Conservation (phyloP, 2,113 vertebrate genomes). For the Nettapus auritus region DNA sequence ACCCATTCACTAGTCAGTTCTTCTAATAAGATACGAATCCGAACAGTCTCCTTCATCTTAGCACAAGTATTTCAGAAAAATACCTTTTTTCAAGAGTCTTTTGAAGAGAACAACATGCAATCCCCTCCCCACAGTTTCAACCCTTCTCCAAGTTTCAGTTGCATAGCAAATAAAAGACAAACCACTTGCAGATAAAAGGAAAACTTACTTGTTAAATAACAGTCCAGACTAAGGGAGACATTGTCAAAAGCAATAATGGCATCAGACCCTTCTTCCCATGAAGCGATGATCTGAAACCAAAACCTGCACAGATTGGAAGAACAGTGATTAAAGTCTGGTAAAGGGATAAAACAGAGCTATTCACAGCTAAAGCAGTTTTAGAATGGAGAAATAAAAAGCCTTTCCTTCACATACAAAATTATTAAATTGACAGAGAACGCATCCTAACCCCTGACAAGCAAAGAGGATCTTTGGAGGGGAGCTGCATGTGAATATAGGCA, state of each 20-base stretch:
- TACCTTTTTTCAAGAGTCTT: not conserved
- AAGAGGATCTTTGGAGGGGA: not conserved
- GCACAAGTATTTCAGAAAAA: not conserved
- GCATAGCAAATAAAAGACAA: slow-evolving; percentile 7
- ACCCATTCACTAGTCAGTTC: not conserved
- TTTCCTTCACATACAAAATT: not conserved
- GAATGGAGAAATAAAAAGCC: not conserved
- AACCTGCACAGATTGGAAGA: slow-evolving; percentile 81
- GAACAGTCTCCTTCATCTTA: not conserved
- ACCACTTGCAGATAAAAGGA: not conserved
- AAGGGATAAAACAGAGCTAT: not conserved
- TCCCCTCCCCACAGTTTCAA: not conserved
- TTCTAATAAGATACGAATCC: not conserved
- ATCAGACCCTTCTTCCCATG: slow-evolving; percentile 85
- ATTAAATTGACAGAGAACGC: not conserved
- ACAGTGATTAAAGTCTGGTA: slow-evolving; percentile 22
- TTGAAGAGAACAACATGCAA: not conserved
- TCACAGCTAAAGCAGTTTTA: not conserved
- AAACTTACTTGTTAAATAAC: slow-evolving; percentile 96
- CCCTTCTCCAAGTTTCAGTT: not conserved
- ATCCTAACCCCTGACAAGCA: not conserved
- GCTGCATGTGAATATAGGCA: not conserved
- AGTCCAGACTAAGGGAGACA: slow-evolving; percentile 94
- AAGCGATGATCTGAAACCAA: slow-evolving; percentile 90
- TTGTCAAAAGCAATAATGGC: slow-evolving; percentile 91